Base-by-base conservation (phyloP, 2,888 invertebrate genomes). In the Toxonevra muliebris region DNA sequence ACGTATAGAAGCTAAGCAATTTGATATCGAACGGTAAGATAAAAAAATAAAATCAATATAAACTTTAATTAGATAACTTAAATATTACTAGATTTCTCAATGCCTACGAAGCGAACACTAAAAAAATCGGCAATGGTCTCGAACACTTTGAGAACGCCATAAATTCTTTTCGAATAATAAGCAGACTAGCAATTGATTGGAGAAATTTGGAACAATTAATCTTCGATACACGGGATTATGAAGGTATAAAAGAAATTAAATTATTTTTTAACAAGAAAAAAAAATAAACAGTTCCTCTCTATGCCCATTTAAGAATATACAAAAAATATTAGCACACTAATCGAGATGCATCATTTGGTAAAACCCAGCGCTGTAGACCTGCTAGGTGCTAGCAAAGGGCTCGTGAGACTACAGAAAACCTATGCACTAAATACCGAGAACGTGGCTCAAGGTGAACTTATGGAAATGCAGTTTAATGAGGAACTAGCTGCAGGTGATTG, bases 341-440 rank as follows among this genome's bases (percentile, higher is more conserved):
- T 61, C 11, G n/a, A 43, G 11, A 17, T 0, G 1, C 42, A 17
- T 1, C 10, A n/a, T 10, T 62, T 7, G 8, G 10, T 12, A 45
- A 13, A 41, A 1, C 77, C 78, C n/a, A 70, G 65, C 0, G 88
- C 91, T 60, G 96, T 97, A 81, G 98, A 98, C 84, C 86, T 98
- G 69, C 90, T 91, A 71, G 97, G 97, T 0, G 97, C 97, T 10
- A 96, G 95, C 3, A 91, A 91, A 41, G 97, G 97, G 1, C 87
- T 98, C 57, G 92, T 94, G 68, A 88, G 97, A 52, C 88, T 98
- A 5, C 97, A 98, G 84, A 92, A 93, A 75, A 96, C 95, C 0
- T 96, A 97, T 83, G 89, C 91, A 68, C 86, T 97, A 50, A 90
- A 95, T 66, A 93, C 96, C 0, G 87, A 90, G 0, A 91, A 93